These are phyloP conservation scores for Cebus imitator DNA, from an alignment of 2,113 vertebrate genomes.

Conservation along the genomic window DNA sequence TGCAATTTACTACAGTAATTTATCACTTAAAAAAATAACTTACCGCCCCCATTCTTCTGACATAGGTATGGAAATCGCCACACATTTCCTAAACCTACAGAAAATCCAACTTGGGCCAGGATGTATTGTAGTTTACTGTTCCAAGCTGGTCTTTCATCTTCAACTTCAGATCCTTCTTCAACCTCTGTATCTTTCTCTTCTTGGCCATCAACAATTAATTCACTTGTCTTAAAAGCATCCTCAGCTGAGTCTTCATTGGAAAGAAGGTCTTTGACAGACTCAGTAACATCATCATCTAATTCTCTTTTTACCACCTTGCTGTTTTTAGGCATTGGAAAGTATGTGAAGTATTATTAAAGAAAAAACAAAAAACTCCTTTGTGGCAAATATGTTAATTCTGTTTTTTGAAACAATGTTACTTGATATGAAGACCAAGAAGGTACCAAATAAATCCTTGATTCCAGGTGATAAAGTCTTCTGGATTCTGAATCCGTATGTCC, in stretches of 20 bases:
- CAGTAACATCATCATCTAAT: constrained; percentile 96
- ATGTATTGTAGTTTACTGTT: constrained; percentile 98
- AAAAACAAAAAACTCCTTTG: background rate
- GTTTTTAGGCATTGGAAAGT: constrained; percentile 95
- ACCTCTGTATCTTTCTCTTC: constrained; percentile 89
- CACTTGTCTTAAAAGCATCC: constrained; percentile 95
- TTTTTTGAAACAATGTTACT: constrained; percentile 45
- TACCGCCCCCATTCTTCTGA: constrained; percentile 99
- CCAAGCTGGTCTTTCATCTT: constrained; percentile 96
- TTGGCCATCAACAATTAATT: constrained; percentile 90
- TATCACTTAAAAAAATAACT: constrained; percentile 76
- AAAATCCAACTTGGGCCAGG: constrained; percentile 98
- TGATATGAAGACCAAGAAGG: constrained; percentile 28
- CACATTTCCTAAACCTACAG: constrained; percentile 97
- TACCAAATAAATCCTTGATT: constrained; percentile 66
- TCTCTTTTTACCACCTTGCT: constrained; percentile 97
- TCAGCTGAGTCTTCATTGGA: constrained; percentile 96
- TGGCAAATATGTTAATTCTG: constrained; percentile 18
- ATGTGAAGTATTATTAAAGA: background rate
- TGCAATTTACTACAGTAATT: background rate
- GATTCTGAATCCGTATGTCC: background rate
- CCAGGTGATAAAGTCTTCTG: constrained; percentile 46
- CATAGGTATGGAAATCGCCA: constrained; percentile 99
- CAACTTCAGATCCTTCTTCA: constrained; percentile 89
- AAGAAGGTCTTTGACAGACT: constrained; percentile 97